These are phyloP conservation scores for Agonopterix subpropinquella DNA, from an alignment of 2,888 invertebrate species.

Conservation along the genomic window DNA sequence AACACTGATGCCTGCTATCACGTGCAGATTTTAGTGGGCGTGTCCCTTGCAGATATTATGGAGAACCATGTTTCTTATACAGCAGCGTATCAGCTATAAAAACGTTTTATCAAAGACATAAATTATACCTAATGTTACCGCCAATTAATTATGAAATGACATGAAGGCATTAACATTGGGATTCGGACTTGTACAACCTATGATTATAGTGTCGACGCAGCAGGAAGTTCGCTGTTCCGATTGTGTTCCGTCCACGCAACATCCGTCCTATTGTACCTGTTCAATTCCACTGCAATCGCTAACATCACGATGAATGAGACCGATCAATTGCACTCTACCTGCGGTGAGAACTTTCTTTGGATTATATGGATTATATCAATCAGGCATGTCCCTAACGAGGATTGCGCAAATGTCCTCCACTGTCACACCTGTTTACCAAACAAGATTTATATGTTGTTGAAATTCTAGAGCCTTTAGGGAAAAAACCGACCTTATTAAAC, in stretches of 20 bases:
- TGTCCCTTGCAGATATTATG: no score
- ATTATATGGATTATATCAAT: not conserved
- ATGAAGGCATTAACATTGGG: no score
- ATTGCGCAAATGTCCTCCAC: slow-evolving; percentile 6
- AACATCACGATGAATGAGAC: slow-evolving; percentile 17
- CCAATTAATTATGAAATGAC: no score
- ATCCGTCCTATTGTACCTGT: slow-evolving; percentile 50
- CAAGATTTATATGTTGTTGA: slow-evolving; percentile 22
- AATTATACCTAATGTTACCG: no score
- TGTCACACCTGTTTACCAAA: slow-evolving; percentile 18
- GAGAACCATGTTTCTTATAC: no score
- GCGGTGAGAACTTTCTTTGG: not conserved
- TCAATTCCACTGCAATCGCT: slow-evolving; percentile 25
- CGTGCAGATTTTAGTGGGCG: no score
- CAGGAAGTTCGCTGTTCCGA: slow-evolving; percentile 50
- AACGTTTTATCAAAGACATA: no score
- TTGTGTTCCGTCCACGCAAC: slow-evolving; percentile 40
- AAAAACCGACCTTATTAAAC: slow-evolving; percentile 17
- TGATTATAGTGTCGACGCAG: no score
- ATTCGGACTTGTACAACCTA: no score
- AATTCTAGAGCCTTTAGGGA: slow-evolving; percentile 12
- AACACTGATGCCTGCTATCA: no score
- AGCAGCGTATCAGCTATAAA: no score
- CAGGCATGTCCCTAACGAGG: not conserved
- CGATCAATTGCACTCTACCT: not conserved